Evolutionary conservation across 2,888 invertebrate species (phyloP), one percentile per base, ranked within the genome.

Genomic region (Latrodectus hesperus): DNA sequence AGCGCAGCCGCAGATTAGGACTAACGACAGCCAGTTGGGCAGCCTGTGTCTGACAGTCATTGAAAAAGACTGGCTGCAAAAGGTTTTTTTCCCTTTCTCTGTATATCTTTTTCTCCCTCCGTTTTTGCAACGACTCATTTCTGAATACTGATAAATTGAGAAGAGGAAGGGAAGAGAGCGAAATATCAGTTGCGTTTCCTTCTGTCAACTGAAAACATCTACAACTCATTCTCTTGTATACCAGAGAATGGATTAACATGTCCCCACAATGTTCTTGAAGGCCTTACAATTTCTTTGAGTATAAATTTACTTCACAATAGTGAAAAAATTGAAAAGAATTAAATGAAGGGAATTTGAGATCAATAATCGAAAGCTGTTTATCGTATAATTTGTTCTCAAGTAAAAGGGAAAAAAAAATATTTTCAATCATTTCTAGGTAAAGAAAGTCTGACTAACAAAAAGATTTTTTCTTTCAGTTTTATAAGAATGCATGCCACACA

Each of bases 31-130:
- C 80, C 75, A 80, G 84, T 84, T 79, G 79, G 79, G 85, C 68
- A 68, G 70, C 55, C 81, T 87, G 86, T 26, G 53, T 12, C 76
- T 87, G 86, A 87, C 86, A 87, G 72, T 77, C 86, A 87, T 81
- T 80, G 86, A 86, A 70, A 75, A 52, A 73, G 38, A n/a, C 53
- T 65, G 84, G 78, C 84, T 84, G 78, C 49, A 84, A 84, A 84
- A 78, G 77, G 84, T 68, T 52, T 68, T 38, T 74, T 72, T 64
- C 52, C 11, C 49, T 52, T n/a, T 52, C 49, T 52, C 49, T 17
- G n/a, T 73, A 49, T 73, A 49, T 53, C n/a, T 70, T 70, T 38
- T 71, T 55, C 53, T 52, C 60, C 38, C n/a, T 26, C 14, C 38
- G 70, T 51, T 55, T 16, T 53, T 51, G 55, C 52, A 38, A 12